These are phyloP conservation scores for Vanacampus margaritifer DNA, from an alignment of 2,113 vertebrate genomes.

Conservation along the genomic window DNA sequence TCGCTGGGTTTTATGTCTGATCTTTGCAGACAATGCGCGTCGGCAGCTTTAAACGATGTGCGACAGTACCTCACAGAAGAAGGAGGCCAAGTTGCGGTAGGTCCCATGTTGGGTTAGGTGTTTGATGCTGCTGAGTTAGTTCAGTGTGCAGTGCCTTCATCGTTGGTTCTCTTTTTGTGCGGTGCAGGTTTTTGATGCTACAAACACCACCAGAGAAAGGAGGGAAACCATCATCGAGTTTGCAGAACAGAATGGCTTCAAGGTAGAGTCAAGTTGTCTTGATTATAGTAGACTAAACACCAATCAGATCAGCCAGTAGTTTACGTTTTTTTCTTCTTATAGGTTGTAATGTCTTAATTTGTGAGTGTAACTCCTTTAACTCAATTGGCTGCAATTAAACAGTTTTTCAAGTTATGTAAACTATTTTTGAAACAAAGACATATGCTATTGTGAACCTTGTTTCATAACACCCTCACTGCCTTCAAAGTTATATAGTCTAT, in stretches of 20 bases:
- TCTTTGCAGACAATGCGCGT: constrained; percentile 85
- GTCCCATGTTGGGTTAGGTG: constrained; percentile 46
- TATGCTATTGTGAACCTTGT: too few relatives aligned
- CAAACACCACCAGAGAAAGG: constrained; percentile 94
- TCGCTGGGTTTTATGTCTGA: neutral
- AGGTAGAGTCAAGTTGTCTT: constrained; percentile 68
- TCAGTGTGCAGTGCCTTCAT: neutral
- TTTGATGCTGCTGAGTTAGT: neutral
- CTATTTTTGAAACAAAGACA: too few relatives aligned
- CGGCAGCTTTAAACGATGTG: constrained; percentile 87
- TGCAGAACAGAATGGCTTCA: constrained; percentile 93
- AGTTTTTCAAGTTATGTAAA: too few relatives aligned
- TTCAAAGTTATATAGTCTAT: too few relatives aligned
- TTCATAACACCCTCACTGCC: too few relatives aligned
- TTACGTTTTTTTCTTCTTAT: too few relatives aligned
- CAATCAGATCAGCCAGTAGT: too few relatives aligned
- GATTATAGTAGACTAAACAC: too few relatives aligned
- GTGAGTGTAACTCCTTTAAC: too few relatives aligned
- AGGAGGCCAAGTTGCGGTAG: constrained; percentile 92
- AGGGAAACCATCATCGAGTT: constrained; percentile 91
- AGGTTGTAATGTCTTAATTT: too few relatives aligned
- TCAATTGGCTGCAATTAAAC: too few relatives aligned
- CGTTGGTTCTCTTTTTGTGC: neutral
- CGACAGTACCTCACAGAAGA: constrained; percentile 87
- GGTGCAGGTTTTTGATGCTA: constrained; percentile 93